phyloP scores from a whole-genome alignment of 1,140 invertebrate genomes.

The Parapsyche elsis region DNA sequence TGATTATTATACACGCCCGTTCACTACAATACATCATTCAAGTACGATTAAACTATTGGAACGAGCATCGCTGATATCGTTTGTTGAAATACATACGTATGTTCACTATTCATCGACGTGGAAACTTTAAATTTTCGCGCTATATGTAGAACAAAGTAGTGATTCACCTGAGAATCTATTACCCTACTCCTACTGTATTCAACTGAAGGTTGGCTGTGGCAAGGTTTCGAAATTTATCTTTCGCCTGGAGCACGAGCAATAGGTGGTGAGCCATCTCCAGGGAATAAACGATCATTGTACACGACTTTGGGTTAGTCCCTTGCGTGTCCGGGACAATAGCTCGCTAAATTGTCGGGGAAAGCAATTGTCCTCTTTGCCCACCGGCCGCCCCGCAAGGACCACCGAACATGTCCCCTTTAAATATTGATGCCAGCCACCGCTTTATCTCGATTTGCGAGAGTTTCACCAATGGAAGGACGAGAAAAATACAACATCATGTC shows the following conservation, averaged over 20 bases:
- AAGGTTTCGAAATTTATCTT: conserved; percentile 23
- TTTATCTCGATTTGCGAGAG: not conserved
- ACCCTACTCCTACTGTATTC: not conserved
- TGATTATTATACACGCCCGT: too few relatives aligned
- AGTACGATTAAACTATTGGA: not conserved
- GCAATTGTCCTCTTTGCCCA: conserved; percentile 29
- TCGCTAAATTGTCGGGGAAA: conserved; percentile 10
- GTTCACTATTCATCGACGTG: not conserved
- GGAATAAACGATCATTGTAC: conserved; percentile 40
- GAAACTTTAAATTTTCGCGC: conserved; percentile 16
- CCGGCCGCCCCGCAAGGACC: not conserved
- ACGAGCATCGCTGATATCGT: not conserved
- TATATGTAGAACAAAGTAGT: not conserved
- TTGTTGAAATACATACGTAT: not conserved
- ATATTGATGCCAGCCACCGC: not conserved
- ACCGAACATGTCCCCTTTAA: not conserved
- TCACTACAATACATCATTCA: not conserved
- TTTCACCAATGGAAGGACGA: not conserved
- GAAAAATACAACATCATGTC: not conserved
- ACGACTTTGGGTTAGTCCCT: conserved; percentile 4
- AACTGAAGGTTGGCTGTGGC: not conserved
- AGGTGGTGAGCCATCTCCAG: not conserved
- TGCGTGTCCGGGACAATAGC: conserved; percentile 35
- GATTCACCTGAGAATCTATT: conserved; percentile 20
- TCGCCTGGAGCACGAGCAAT: not conserved